Evolutionary conservation across 2,113 vertebrate species (phyloP), one percentile per base, ranked within the genome.

Genomic region (Columbina picui): DNA sequence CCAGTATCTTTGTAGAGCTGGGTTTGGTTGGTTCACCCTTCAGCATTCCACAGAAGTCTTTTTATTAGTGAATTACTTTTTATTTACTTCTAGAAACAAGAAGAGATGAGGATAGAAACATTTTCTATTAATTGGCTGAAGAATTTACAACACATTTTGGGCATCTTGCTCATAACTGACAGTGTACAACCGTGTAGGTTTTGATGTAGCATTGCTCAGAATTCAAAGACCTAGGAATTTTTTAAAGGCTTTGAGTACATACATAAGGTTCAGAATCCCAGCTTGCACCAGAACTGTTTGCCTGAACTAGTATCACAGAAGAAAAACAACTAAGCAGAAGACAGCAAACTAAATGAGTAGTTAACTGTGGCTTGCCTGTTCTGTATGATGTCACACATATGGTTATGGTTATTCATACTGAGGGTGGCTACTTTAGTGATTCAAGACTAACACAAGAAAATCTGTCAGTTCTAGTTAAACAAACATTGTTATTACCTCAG

Each of bases 401-500:
- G 95, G 78, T 93, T 97, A 96, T 94, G 94, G 84, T 95, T 97
- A 97, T 97, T 97, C 96, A 97, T 97, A 97, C 87, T 73, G 92
- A 97, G 93, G 97, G 76, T 95, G 95, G 94, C 90, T 95, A 97
- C 96, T 97, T 96, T n/a, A 94, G 76, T 93, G 90, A 97, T 93
- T 84, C 88, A 95, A 97, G 96, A 97, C 91, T 96, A 98, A 97
- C 94, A 97, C 96, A 98, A 98, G 97, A 98, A 97, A 97, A 98
- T 97, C 98, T 98, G 98, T 98, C 98, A 98, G 82, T 91, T 98
- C 93, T 90, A 95, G 98, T 98, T 98, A 98, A 98, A 93, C 6
- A 81, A 97, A 97, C 96, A 89, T 95, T 97, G 97, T 98, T 97
- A 98, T 98, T 98, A 98, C 98, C 98, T 98, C 97, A 97, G 98